Percentiles rank a stretch among this genome's conserved stretches.
These are phyloP conservation scores for Heteromurus nitidus DNA, from an alignment of 2,888 invertebrate genomes.

Conservation along the genomic window DNA sequence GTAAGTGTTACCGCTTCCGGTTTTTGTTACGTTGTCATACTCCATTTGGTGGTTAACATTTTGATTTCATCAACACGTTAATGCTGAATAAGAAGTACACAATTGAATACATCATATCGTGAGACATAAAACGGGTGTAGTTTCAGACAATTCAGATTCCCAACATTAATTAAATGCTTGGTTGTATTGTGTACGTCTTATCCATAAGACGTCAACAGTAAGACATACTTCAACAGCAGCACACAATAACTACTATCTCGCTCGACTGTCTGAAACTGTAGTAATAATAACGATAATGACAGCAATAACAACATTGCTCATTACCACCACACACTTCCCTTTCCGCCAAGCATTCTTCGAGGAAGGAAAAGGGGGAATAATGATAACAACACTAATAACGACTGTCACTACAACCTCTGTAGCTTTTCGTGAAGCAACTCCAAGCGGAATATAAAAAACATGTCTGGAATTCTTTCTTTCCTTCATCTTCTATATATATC, in stretches of 20 bases:
- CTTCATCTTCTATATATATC: constrained; percentile 2
- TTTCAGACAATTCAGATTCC: no score
- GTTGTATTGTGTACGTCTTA: no score
- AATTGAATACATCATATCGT: no score
- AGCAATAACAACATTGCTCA: constrained; percentile 31
- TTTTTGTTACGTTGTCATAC: no score
- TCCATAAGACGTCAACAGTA: neutral
- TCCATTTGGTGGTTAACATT: no score
- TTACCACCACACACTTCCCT: constrained; percentile 19
- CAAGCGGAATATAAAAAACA: constrained; percentile 36
- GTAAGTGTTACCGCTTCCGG: no score
- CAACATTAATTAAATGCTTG: constrained; percentile 3
- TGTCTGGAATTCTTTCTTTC: constrained; percentile 33
- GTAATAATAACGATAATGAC: constrained; percentile 36
- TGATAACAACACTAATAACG: constrained; percentile 41
- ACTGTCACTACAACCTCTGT: constrained; percentile 30
- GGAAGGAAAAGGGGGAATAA: constrained; percentile 21
- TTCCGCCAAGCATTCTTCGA: constrained; percentile 14
- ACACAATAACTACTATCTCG: no score
- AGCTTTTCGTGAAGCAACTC: constrained; percentile 6
- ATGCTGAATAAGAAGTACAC: no score
- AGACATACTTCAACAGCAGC: neutral
- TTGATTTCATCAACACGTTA: no score
- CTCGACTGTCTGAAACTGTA: constrained; percentile 10
- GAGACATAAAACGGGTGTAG: no score